phyloP scores from a whole-genome alignment of 2,797 vertebrate species.

The Gallirallus australis region DNA sequence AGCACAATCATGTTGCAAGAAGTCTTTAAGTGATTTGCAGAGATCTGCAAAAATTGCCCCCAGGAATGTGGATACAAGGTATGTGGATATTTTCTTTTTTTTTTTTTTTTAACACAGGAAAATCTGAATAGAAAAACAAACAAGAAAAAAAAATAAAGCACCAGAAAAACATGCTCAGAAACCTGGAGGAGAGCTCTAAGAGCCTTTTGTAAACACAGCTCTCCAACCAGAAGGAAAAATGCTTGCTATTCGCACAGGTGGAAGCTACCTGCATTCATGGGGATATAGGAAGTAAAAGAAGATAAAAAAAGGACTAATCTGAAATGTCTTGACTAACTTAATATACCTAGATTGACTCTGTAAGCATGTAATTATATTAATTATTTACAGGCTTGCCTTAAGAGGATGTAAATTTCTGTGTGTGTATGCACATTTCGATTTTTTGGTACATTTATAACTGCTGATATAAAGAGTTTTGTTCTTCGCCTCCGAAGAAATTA shows the following conservation, averaged over 20 bases:
- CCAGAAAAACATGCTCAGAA: not conserved
- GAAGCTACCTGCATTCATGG: not conserved
- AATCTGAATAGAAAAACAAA: not conserved
- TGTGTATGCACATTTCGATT: constrained; percentile 4
- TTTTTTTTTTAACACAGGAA: not conserved
- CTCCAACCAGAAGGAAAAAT: not conserved
- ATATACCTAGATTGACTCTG: not conserved
- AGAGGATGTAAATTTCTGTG: constrained; percentile 33
- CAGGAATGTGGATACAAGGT: not conserved
- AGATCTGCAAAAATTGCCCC: constrained; percentile 22
- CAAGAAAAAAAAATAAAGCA: not conserved
- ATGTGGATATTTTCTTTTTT: not conserved
- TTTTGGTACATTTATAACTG: constrained; percentile 18
- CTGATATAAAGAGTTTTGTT: constrained; percentile 45
- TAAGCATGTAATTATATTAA: constrained; percentile 47
- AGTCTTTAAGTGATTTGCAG: constrained; percentile 31
- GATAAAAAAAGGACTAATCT: not conserved
- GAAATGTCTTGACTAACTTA: not conserved
- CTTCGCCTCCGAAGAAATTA: constrained; percentile 27
- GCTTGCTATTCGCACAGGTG: not conserved
- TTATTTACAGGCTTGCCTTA: constrained; percentile 55
- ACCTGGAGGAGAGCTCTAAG: not conserved
- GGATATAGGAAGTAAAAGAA: not conserved
- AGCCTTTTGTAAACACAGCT: not conserved
- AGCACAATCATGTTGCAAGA: constrained; percentile 44